phyloP scores from a whole-genome alignment of 2,113 vertebrate genomes.

The Peromyscus leucopus region DNA sequence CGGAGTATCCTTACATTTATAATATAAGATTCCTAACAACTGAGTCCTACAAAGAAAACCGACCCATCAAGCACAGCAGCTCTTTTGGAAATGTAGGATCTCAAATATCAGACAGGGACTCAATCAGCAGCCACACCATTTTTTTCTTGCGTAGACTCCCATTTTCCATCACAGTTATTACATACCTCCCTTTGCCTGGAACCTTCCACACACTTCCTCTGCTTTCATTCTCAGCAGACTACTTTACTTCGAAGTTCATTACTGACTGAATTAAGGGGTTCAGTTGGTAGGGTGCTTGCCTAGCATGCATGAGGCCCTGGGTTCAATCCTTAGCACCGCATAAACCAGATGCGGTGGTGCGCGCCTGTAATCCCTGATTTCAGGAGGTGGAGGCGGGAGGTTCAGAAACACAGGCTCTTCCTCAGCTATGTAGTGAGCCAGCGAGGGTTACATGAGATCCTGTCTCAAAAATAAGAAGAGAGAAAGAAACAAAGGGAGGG shows the following conservation, averaged over 20 bases:
- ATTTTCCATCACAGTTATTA: neutral
- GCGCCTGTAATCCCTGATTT: neutral
- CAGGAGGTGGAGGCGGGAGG: neutral
- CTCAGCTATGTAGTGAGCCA: neutral
- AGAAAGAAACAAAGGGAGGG: neutral
- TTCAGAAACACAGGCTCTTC: neutral
- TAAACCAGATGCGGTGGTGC: neutral
- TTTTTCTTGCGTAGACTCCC: fast-evolving
- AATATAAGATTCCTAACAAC: neutral
- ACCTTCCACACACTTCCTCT: neutral
- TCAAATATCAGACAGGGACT: neutral
- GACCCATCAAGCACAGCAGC: neutral
- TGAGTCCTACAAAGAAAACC: neutral
- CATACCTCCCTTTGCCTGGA: neutral
- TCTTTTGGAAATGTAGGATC: neutral
- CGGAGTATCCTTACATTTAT: neutral
- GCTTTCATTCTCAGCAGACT: neutral
- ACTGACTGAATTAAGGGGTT: neutral
- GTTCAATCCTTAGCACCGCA: neutral
- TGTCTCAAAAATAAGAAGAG: neutral
- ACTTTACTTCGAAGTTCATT: neutral
- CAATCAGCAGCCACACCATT: neutral
- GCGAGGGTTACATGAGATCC: neutral
- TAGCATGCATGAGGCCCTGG: neutral
- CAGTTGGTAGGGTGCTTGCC: neutral